Conservation (phyloP, 2,888 invertebrate genomes). For the Drosophila diplacantha region DNA sequence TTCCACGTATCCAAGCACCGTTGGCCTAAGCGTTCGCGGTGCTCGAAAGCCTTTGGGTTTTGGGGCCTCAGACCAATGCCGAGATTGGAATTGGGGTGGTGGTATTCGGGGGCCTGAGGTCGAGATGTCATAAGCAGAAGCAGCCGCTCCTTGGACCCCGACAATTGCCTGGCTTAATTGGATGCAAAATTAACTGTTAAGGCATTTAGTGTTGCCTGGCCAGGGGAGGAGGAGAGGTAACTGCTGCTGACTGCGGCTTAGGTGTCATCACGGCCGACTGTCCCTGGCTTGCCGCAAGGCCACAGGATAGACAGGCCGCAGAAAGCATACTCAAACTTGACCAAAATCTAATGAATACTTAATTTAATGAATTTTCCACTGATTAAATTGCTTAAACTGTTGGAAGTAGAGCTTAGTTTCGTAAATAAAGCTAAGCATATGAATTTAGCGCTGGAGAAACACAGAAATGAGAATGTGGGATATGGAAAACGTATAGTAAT, state of each 20-base stretch:
- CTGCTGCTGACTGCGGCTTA: slow-evolving; percentile 1
- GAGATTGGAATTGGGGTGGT: not conserved
- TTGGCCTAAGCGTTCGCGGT: slow-evolving; percentile 12
- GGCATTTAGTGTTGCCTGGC: slow-evolving; percentile 27
- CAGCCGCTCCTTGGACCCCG: slow-evolving; percentile 8
- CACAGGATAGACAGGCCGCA: slow-evolving; percentile 13
- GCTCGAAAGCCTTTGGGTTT: slow-evolving; percentile 8
- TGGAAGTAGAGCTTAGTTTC: not conserved
- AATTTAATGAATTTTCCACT: slow-evolving; percentile 1
- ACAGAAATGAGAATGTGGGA: not conserved
- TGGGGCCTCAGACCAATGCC: not conserved
- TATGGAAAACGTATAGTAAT: too few species aligned
- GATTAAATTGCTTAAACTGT: not conserved
- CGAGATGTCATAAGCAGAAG: slow-evolving; percentile 27
- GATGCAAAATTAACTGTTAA: slow-evolving; percentile 58
- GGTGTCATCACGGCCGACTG: slow-evolving; percentile 10
- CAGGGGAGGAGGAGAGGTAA: too few species aligned
- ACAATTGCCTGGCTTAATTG: slow-evolving; percentile 44
- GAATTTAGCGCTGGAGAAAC: not conserved
- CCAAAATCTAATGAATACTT: slow-evolving; percentile 5
- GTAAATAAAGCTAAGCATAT: too few species aligned
- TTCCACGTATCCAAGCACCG: slow-evolving; percentile 18
- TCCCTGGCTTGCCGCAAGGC: slow-evolving; percentile 18
- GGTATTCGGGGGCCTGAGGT: not conserved
- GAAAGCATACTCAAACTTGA: not conserved